Conservation (phyloP, 2,888 invertebrate genomes). For the Chloromyia formosa region DNA sequence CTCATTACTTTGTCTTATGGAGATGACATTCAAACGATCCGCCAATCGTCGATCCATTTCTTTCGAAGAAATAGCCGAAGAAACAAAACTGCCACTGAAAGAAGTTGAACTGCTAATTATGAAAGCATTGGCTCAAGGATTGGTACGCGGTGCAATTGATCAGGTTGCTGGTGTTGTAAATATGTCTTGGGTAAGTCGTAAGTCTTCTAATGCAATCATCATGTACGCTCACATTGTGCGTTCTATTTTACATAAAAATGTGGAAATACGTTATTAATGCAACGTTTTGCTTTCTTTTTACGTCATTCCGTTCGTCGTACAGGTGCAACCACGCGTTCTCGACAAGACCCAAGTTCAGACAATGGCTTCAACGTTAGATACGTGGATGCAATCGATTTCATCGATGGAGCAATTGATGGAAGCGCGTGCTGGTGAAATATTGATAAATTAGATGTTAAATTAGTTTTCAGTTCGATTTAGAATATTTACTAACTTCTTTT, state of each 20-base stretch:
- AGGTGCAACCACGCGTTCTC: slow-evolving; percentile 78
- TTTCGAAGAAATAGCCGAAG: slow-evolving; percentile 88
- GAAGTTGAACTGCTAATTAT: slow-evolving; percentile 96
- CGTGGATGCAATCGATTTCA: slow-evolving; percentile 63
- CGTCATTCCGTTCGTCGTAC: no score
- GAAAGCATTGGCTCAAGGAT: slow-evolving; percentile 94
- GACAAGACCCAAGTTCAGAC: slow-evolving; percentile 65
- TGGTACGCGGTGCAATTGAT: slow-evolving; percentile 95
- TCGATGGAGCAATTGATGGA: slow-evolving; percentile 65
- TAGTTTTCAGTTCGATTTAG: slow-evolving; percentile 28
- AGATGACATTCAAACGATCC: slow-evolving; percentile 96
- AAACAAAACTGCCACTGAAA: slow-evolving; percentile 82
- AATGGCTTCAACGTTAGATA: slow-evolving; percentile 62
- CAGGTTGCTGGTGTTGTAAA: slow-evolving; percentile 78
- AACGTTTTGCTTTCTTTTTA: neutral
- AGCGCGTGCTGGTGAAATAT: slow-evolving; percentile 63
- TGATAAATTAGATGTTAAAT: slow-evolving; percentile 59
- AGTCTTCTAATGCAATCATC: neutral
- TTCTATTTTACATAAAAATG: neutral
- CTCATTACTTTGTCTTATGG: slow-evolving; percentile 92
- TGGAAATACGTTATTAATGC: neutral
- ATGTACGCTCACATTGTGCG: no score
- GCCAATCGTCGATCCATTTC: slow-evolving; percentile 86
- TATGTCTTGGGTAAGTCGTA: slow-evolving; percentile 75
- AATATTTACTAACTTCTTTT: neutral